Percentiles rank a stretch among this genome's conserved stretches.
phyloP scores from a whole-genome alignment of 2,113 vertebrate species.

The Heterochromis multidens region DNA sequence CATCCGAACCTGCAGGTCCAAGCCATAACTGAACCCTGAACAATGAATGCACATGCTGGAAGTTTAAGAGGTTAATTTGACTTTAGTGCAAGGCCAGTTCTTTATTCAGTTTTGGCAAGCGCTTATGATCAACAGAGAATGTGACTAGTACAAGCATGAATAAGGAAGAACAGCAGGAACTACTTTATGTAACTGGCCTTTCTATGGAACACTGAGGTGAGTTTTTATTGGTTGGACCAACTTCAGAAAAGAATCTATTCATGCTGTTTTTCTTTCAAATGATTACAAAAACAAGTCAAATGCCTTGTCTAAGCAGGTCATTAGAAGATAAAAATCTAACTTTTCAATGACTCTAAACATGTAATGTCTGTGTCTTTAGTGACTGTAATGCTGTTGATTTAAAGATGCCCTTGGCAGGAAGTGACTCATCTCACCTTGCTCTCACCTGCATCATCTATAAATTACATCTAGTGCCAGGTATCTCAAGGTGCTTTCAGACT shows the following conservation, averaged over 20 bases:
- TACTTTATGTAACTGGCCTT: background rate
- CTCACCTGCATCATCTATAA: background rate
- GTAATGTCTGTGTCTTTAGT: rapidly evolving
- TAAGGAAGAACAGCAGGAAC: rapidly evolving
- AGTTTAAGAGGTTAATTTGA: background rate
- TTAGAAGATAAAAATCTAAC: background rate
- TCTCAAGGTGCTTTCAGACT: background rate
- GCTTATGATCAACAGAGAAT: background rate
- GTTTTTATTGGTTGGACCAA: background rate
- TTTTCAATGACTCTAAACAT: background rate
- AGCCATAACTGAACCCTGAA: rapidly evolving
- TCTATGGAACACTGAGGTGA: background rate
- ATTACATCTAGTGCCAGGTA: rapidly evolving
- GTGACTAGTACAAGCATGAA: rapidly evolving
- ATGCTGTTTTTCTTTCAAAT: background rate
- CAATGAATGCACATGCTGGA: background rate
- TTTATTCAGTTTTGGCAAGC: rapidly evolving
- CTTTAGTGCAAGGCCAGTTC: background rate
- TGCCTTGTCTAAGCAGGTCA: rapidly evolving
- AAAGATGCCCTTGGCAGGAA: background rate
- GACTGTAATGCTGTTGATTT: background rate
- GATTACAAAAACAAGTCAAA: background rate
- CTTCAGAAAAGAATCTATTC: background rate
- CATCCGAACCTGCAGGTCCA: background rate
- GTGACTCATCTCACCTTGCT: background rate